Conservation (phyloP, 2,797 vertebrate genomes). For the Somateria mollissima region DNA sequence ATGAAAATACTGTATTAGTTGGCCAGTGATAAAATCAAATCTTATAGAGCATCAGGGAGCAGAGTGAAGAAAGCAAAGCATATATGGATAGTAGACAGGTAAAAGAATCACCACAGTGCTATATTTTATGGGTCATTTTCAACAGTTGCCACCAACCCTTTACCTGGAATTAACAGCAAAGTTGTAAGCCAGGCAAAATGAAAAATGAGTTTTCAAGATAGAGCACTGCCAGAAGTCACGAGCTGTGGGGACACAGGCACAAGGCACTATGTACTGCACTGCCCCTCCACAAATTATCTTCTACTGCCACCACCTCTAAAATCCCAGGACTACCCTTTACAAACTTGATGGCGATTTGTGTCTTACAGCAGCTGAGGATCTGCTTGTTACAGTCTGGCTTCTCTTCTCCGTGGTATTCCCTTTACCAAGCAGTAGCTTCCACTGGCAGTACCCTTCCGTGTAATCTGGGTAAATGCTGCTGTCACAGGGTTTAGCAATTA, state of each 20-base stretch:
- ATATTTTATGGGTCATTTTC: not conserved
- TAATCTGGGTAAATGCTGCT: fast-evolving
- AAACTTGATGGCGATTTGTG: not conserved
- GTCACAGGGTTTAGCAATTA: not conserved
- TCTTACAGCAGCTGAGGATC: not conserved
- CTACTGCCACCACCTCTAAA: too few species aligned
- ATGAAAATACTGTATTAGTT: not conserved
- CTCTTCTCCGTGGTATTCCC: not conserved
- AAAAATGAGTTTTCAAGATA: not conserved
- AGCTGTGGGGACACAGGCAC: not conserved
- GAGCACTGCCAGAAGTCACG: not conserved
- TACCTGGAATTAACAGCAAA: not conserved
- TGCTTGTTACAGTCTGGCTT: not conserved
- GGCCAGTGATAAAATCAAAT: not conserved
- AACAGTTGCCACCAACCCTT: not conserved
- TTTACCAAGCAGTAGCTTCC: not conserved
- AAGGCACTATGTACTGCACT: not conserved
- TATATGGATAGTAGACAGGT: not conserved
- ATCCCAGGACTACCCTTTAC: not conserved
- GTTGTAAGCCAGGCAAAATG: not conserved
- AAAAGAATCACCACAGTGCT: not conserved
- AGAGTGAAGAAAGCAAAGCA: not conserved
- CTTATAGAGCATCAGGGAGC: not conserved
- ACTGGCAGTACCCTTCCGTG: not conserved
- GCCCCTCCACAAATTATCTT: not conserved